Conservation (phyloP, 2,797 vertebrate species). For the Scarus forsteni region DNA sequence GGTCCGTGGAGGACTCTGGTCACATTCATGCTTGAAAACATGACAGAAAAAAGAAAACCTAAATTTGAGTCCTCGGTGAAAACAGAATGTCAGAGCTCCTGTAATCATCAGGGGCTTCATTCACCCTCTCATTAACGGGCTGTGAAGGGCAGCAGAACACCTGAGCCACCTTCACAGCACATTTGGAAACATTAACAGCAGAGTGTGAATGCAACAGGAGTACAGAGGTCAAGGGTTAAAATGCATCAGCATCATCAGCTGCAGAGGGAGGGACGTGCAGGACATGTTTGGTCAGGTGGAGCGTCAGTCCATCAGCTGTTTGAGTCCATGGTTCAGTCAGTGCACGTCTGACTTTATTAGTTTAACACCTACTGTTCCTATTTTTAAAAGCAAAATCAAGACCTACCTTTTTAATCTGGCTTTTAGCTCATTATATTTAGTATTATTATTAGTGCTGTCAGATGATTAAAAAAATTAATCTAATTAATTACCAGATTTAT, state of each 20-base stretch:
- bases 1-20: slow-evolving; percentile 15
- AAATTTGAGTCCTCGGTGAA: slow-evolving; percentile 24
- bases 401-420: too few species aligned
- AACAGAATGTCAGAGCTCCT: not conserved
- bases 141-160: slow-evolving; percentile 25
- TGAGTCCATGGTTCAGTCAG: too few species aligned
- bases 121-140: slow-evolving; percentile 9
- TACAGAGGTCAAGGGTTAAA: not conserved
- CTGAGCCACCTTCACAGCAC: slow-evolving; percentile 13
- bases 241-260: not conserved
- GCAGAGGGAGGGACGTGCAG: not conserved
- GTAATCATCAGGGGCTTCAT: slow-evolving; percentile 29
- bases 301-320: too few species aligned
- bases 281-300: too few species aligned
- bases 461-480: too few species aligned
- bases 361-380: too few species aligned
- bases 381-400: too few species aligned
- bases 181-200: slow-evolving; percentile 16
- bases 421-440: too few species aligned
- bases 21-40: slow-evolving; percentile 44
- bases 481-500: too few species aligned
- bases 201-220: slow-evolving; percentile 8
- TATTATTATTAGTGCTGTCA: too few species aligned
- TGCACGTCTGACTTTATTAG: too few species aligned
- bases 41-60: not conserved